Conservation (phyloP, 2,888 invertebrate species). For the Pyrrhia umbra region DNA sequence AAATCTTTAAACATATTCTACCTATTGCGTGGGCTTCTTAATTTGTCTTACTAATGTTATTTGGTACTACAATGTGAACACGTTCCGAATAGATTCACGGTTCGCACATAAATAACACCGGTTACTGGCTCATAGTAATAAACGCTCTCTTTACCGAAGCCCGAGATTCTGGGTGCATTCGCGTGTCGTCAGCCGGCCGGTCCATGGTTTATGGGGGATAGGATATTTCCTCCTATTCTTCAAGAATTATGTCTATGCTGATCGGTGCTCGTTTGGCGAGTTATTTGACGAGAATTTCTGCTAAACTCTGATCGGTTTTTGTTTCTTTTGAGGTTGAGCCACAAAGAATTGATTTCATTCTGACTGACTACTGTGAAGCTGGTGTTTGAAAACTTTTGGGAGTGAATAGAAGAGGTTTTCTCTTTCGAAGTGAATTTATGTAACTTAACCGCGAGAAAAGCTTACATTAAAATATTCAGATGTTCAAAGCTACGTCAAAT, state of each 20-base stretch:
- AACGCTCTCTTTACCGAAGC: constrained; percentile 50
- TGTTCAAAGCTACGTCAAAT: not conserved
- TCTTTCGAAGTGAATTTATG: too few species aligned
- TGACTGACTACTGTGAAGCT: not conserved
- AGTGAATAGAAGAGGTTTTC: too few species aligned
- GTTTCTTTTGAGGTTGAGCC: not conserved
- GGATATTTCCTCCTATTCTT: constrained; percentile 7
- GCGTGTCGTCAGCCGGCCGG: constrained; percentile 31
- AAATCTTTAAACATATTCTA: too few species aligned
- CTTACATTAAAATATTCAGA: too few species aligned
- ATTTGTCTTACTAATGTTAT: not conserved
- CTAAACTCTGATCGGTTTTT: not conserved
- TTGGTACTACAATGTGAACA: constrained; percentile 47
- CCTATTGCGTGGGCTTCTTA: too few species aligned
- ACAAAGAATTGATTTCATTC: not conserved
- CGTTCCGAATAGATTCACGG: constrained; percentile 57
- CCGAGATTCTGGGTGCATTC: constrained; percentile 31
- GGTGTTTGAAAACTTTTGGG: not conserved
- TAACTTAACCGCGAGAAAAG: too few species aligned
- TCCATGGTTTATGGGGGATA: constrained; percentile 21
- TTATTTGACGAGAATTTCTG: constrained; percentile 8
- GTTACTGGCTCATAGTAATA: constrained; percentile 60
- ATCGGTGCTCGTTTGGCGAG: not conserved
- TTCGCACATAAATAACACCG: constrained; percentile 69
- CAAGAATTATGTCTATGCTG: constrained; percentile 33